phyloP scores from a whole-genome alignment of 2,888 invertebrate species.

The Antheraea assamensis region DNA sequence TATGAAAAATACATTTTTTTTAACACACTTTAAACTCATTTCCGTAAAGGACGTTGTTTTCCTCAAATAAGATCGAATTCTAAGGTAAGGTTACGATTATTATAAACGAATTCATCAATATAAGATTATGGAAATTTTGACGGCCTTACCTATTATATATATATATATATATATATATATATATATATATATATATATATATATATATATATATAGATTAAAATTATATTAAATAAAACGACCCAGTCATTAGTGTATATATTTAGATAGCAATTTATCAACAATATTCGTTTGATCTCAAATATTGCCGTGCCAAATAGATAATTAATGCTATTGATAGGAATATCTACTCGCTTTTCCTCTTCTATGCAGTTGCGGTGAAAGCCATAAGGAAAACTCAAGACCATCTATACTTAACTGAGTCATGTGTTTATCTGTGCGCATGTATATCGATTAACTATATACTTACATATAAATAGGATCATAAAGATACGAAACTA shows the following conservation, averaged over 20 bases:
- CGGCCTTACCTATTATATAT: too few relatives aligned
- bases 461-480: neutral
- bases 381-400: conserved; percentile 20
- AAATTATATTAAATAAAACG: too few relatives aligned
- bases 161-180: too few relatives aligned
- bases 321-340: neutral
- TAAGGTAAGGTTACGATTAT: too few relatives aligned
- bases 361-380: conserved; percentile 29
- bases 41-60: too few relatives aligned
- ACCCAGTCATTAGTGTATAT: neutral
- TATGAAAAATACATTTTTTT: too few relatives aligned
- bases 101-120: too few relatives aligned
- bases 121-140: too few relatives aligned
- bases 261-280: neutral
- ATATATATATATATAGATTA: too few relatives aligned
- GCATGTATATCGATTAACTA: neutral
- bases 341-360: conserved; percentile 32
- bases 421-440: conserved; percentile 20
- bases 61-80: too few relatives aligned
- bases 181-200: too few relatives aligned
- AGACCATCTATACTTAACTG: conserved; percentile 25
- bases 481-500: neutral
- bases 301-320: neutral
- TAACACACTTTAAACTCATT: too few relatives aligned
- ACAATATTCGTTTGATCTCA: neutral